Conservation (phyloP, 2,888 invertebrate species). For the Xestia c-nigrum region DNA sequence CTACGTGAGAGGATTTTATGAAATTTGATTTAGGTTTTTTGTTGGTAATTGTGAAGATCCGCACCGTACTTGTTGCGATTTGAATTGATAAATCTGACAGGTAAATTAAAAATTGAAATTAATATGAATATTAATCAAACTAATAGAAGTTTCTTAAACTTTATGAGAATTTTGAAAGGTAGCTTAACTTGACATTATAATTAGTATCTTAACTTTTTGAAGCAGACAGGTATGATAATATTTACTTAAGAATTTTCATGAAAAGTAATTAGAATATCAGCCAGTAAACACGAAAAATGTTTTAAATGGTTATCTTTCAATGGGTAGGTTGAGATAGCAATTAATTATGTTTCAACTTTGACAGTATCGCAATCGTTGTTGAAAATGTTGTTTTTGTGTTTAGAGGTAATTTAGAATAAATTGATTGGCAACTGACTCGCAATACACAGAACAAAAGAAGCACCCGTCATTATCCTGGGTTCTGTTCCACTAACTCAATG, state of each 20-base stretch:
- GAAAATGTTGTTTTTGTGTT: background rate
- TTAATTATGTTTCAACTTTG: background rate
- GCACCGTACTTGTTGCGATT: background rate
- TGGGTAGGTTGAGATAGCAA: background rate
- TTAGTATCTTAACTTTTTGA: conserved; percentile 29
- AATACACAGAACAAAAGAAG: background rate
- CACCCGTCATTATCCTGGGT: background rate
- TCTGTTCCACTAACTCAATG: conserved; percentile 3
- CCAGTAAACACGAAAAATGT: background rate
- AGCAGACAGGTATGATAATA: conserved; percentile 23
- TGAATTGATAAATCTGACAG: conserved; percentile 15
- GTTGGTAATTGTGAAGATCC: background rate
- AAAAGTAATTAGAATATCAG: conserved; percentile 18
- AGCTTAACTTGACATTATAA: conserved; percentile 38
- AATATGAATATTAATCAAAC: background rate
- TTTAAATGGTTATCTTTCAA: background rate
- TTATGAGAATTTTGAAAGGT: background rate
- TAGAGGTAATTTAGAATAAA: background rate
- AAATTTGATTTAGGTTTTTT: background rate
- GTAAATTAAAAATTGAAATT: background rate
- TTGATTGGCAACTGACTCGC: background rate
- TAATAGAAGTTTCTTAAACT: conserved; percentile 20
- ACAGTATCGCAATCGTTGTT: background rate
- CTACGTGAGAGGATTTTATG: background rate
- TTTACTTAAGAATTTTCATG: conserved; percentile 29